Conservation (phyloP, 2,113 vertebrate genomes). For the Seriola aureovittata region DNA sequence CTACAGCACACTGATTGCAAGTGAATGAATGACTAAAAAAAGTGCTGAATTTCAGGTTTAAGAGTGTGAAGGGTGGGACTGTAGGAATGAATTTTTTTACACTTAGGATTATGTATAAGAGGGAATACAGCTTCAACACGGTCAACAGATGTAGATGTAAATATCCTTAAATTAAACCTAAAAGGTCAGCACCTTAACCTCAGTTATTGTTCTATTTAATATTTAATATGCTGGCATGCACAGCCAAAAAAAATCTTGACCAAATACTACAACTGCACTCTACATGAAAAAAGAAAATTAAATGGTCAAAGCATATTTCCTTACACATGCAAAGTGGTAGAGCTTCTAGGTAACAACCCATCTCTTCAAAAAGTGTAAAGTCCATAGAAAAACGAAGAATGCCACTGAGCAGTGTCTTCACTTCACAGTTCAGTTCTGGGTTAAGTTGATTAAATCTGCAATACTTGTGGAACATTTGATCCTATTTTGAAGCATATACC, state of each 20-base stretch:
- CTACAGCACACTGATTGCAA: neutral
- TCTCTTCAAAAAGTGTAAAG: neutral
- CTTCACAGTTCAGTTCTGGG: neutral
- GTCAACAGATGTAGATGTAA: neutral
- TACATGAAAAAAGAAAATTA: neutral
- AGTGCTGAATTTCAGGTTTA: neutral
- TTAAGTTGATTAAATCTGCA: neutral
- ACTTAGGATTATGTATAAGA: no score
- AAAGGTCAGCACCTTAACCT: neutral
- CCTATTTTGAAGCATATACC: neutral
- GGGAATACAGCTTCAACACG: neutral
- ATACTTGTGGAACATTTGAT: neutral
- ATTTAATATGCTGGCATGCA: neutral
- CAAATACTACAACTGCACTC: neutral
- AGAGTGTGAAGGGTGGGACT: neutral
- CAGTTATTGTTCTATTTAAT: neutral
- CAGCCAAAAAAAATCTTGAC: neutral
- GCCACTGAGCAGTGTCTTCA: neutral
- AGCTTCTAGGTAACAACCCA: neutral
- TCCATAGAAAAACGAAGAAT: neutral
- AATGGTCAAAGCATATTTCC: neutral
- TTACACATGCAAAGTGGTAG: neutral
- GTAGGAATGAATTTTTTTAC: neutral
- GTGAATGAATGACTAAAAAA: conserved; percentile 44
- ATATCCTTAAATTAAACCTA: neutral